Conservation (phyloP, 2,113 vertebrate species). For the Promerops cafer region DNA sequence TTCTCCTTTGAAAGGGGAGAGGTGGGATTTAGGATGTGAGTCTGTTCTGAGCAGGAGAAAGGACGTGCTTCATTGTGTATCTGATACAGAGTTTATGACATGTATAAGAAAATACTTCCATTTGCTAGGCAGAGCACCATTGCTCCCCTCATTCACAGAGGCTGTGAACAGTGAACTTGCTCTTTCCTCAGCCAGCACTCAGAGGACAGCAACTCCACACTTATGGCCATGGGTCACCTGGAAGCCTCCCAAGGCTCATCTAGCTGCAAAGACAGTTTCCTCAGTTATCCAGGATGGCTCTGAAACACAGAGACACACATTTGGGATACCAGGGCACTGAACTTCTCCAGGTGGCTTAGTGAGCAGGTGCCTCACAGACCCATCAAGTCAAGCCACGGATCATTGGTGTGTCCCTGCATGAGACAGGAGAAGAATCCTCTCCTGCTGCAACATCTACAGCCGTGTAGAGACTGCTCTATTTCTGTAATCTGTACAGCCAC, state of each 20-base stretch:
- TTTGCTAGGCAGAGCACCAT: neutral
- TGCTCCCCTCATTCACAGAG: neutral
- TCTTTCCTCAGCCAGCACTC: neutral
- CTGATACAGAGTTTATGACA: neutral
- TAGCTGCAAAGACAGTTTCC: neutral
- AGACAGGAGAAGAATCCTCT: neutral
- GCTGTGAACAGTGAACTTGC: neutral
- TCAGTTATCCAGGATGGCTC: neutral
- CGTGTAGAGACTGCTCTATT: neutral
- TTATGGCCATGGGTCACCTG: neutral
- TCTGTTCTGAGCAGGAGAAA: neutral
- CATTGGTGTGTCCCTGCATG: neutral
- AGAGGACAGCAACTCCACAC: neutral
- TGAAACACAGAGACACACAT: rapidly evolving
- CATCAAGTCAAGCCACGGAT: neutral
- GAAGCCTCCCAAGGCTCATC: neutral
- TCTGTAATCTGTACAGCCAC: neutral
- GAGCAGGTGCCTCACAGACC: neutral
- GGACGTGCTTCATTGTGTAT: neutral
- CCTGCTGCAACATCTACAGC: neutral
- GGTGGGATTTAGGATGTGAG: neutral
- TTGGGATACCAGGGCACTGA: neutral
- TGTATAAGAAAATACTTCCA: neutral
- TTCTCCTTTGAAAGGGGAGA: neutral
- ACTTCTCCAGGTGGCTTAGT: neutral